Evolutionary conservation across 1,140 invertebrate genomes (phyloP).

Genomic region (Drosophila parabipectinata): DNA sequence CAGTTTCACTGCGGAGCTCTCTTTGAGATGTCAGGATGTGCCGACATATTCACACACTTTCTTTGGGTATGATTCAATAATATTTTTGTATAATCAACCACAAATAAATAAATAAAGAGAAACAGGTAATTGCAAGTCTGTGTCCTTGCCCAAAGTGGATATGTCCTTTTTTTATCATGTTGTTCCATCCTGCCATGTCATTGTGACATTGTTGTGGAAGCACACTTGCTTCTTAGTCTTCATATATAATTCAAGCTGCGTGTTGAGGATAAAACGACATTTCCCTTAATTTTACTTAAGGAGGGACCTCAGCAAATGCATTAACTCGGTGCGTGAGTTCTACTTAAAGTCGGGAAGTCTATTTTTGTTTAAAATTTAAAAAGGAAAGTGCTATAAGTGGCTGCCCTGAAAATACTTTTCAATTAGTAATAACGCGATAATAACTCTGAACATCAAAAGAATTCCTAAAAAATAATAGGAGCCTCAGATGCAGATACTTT

Average conservation of each 20-base stretch:
- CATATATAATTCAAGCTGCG: conserved; percentile 72
- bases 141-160: background rate
- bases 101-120: background rate
- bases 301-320: no score
- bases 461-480: background rate
- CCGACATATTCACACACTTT: background rate
- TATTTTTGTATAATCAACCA: background rate
- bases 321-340: no score
- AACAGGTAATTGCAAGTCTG: background rate
- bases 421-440: background rate
- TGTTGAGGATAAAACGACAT: conserved; percentile 45
- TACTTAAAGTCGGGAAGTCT: no score
- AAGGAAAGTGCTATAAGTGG: no score
- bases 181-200: conserved; percentile 10
- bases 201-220: conserved; percentile 40
- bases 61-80: background rate
- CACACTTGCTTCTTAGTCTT: conserved; percentile 61
- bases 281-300: conserved; percentile 45
- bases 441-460: background rate
- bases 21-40: background rate
- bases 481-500: background rate
- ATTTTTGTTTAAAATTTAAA: no score
- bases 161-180: background rate
- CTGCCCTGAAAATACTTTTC: background rate
- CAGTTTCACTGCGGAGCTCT: background rate